Percentiles rank a stretch among this genome's conserved stretches.
These are phyloP conservation scores for Cyanistes caeruleus DNA, from an alignment of 2,113 vertebrate species.

Conservation along the genomic window DNA sequence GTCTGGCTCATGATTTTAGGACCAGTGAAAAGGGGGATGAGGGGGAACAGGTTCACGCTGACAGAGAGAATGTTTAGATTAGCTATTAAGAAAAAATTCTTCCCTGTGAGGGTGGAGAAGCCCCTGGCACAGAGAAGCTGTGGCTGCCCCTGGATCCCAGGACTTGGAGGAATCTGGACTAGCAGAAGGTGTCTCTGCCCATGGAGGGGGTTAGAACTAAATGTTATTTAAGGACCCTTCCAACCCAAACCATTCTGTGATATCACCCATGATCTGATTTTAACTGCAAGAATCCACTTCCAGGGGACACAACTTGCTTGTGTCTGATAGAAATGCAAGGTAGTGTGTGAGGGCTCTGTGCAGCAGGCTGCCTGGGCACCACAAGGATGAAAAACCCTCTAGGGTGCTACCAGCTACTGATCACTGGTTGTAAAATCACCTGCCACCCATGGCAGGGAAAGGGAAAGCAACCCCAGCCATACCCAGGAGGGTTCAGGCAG, in stretches of 20 bases:
- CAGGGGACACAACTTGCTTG: neutral
- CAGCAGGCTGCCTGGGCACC: neutral
- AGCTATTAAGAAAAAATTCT: neutral
- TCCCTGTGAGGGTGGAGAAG: neutral
- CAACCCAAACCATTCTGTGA: neutral
- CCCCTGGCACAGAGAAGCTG: neutral
- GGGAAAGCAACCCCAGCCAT: neutral
- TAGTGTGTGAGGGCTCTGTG: neutral
- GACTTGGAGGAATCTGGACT: neutral
- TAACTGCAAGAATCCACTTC: neutral
- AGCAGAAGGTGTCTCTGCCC: neutral
- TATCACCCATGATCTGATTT: neutral
- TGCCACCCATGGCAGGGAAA: neutral
- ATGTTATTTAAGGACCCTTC: neutral
- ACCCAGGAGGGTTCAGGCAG: fast-evolving
- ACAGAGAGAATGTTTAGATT: neutral
- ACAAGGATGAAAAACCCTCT: neutral
- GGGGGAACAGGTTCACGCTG: neutral
- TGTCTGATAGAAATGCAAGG: neutral
- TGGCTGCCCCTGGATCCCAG: neutral
- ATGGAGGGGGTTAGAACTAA: neutral
- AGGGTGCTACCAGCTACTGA: neutral
- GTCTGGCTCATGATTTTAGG: neutral
- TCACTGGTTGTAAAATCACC: neutral
- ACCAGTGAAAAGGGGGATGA: neutral